Evolutionary conservation across 2,113 vertebrate species (phyloP).

Genomic region (Gallinago jamesoni): DNA sequence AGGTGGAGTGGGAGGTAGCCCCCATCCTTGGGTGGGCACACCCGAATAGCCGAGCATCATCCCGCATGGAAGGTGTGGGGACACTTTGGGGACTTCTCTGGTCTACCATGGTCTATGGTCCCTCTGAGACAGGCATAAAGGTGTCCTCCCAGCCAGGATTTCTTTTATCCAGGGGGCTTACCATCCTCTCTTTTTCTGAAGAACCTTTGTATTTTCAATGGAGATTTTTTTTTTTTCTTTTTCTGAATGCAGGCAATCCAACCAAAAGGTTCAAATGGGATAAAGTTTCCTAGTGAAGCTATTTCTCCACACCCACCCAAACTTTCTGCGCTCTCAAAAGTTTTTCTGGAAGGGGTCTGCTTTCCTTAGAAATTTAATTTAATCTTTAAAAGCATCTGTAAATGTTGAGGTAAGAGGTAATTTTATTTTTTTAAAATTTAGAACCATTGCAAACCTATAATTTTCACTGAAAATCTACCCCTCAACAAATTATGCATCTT

Average conservation of each 20-base stretch:
- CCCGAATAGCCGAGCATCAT: rapidly evolving
- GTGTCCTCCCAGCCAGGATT: background rate
- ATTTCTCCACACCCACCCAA: background rate
- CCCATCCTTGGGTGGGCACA: rapidly evolving
- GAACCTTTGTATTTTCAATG: background rate
- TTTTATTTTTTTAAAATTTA: background rate
- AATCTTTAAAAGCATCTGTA: background rate
- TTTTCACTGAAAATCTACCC: background rate
- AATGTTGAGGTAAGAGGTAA: background rate
- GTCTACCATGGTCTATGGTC: background rate
- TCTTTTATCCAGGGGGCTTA: background rate
- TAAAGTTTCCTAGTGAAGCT: background rate
- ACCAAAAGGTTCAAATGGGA: background rate
- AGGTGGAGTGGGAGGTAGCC: background rate
- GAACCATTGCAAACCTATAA: background rate
- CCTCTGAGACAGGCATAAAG: background rate
- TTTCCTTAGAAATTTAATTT: background rate
- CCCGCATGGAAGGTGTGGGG: rapidly evolving
- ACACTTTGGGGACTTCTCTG: rapidly evolving
- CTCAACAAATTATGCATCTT: background rate
- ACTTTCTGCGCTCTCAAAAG: background rate
- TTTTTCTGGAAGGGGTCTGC: background rate
- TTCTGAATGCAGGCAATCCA: background rate
- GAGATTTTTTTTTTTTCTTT: background rate
- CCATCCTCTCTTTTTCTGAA: background rate